Evolutionary conservation across 2,888 invertebrate genomes (phyloP), one percentile per base, ranked within the genome.

Genomic region (Phania funesta): DNA sequence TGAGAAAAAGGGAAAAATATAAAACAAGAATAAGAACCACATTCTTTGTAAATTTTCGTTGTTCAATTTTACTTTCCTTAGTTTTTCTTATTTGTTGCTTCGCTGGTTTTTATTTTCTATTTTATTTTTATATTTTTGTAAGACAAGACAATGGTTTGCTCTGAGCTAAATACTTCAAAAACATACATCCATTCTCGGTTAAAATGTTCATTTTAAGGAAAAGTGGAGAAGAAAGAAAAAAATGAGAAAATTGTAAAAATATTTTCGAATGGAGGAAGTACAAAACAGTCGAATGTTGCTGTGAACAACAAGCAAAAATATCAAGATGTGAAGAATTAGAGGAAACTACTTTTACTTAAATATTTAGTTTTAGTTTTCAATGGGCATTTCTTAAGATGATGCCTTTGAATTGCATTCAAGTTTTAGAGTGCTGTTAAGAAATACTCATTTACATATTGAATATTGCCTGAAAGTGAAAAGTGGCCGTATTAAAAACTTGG

Each of bases 81-180:
- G 26, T n/a, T 29, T 32, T 68, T 54, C 54, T 70, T 26, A 5
- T 35, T 32, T 60, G 2, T 58, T 48, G 26, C 18, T 54, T 35
- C 11, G 64, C 32, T 26, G 52, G 3, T 38, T 50, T 48, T 60
- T 48, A 29, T 44, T 46, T 24, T 13, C 64, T 62, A 29, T 50
- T 48, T 60, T 48, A 29, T 44, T 46, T 24, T 13, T 56, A 54
- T 50, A 22, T 9, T 48, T 50, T 24, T 64, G 46, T 48, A 22
- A 46, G 50, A 71, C 71, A 65, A 71, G 71, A 78, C 78, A 78
- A 78, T 78, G 38, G 50, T 58, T 71, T 18, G 78, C 65, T 78
- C 22, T 70, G 56, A 65, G 56, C 64, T 44, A 64, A 71, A 71
- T 78, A 65, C 64, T 56, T 78, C 64, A 71, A 58, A 65, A 78